Evolutionary conservation across 2,113 vertebrate species (phyloP).

Genomic region (Smithornis capensis): DNA sequence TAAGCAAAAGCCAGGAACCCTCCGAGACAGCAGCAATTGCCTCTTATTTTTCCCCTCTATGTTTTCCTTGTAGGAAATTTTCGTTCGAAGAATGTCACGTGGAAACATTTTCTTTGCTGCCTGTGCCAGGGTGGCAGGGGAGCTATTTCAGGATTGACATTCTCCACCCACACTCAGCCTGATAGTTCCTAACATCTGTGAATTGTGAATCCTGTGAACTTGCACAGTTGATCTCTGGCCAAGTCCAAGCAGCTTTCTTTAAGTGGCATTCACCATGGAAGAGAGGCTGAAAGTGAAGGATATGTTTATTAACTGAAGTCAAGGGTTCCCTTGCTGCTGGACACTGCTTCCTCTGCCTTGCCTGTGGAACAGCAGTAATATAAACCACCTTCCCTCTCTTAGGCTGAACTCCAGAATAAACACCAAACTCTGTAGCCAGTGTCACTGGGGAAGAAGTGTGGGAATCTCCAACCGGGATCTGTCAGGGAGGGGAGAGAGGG

Average conservation of each 20-base stretch:
- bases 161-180: slow-evolving; percentile 78
- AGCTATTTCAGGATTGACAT: slow-evolving; percentile 86
- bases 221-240: slow-evolving; percentile 64
- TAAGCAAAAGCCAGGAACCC: slow-evolving; percentile 9
- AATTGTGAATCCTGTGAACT: slow-evolving; percentile 80
- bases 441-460: neutral
- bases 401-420: neutral
- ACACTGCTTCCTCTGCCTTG: neutral
- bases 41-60: neutral
- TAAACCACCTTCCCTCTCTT: neutral
- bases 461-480: neutral
- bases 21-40: neutral
- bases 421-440: neutral
- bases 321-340: neutral
- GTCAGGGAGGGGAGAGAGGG: neutral
- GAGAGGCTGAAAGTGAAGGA: slow-evolving; percentile 58
- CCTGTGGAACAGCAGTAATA: neutral
- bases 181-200: slow-evolving; percentile 85
- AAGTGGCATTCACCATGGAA: slow-evolving; percentile 46
- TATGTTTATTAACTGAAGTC: slow-evolving; percentile 40
- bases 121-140: slow-evolving; percentile 75
- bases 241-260: slow-evolving; percentile 68
- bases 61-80: slow-evolving; percentile 68
- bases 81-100: slow-evolving; percentile 67
- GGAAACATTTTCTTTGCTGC: slow-evolving; percentile 75